These are phyloP conservation scores for Habropoda laboriosa DNA, from an alignment of 1,140 invertebrate species.

Conservation along the genomic window DNA sequence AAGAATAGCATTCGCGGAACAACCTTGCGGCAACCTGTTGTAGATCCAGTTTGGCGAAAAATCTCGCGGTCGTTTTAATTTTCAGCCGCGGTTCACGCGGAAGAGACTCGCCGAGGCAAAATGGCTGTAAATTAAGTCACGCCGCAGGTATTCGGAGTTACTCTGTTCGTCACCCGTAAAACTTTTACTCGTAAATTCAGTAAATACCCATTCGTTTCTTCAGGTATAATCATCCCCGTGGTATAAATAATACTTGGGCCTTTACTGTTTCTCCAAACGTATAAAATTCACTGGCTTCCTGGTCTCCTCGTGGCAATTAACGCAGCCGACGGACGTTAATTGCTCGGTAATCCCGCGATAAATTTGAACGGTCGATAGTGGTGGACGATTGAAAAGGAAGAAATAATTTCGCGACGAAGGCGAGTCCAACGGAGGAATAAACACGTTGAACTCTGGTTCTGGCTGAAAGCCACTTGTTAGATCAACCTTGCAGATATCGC, in stretches of 20 bases:
- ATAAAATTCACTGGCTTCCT: no score
- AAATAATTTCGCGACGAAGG: no score
- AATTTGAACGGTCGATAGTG: background rate
- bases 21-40: constrained; percentile 1
- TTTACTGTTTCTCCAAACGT: background rate
- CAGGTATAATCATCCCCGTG: background rate
- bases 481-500: background rate
- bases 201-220: background rate
- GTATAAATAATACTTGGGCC: background rate
- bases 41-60: constrained; percentile 16
- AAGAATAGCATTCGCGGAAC: background rate
- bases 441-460: background rate
- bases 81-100: background rate
- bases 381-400: no score
- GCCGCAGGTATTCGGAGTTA: background rate
- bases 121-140: constrained; percentile 1
- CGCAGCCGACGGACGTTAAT: background rate
- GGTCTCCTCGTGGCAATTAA: no score
- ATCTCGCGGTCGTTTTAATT: constrained; percentile 18
- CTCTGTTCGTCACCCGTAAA: background rate
- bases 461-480: background rate
- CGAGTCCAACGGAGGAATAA: background rate
- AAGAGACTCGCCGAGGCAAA: background rate
- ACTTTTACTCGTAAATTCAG: background rate
- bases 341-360: no score